Conservation (phyloP, 53 echinoderm and acorn worm species). For the Stichopus horrens region DNA sequence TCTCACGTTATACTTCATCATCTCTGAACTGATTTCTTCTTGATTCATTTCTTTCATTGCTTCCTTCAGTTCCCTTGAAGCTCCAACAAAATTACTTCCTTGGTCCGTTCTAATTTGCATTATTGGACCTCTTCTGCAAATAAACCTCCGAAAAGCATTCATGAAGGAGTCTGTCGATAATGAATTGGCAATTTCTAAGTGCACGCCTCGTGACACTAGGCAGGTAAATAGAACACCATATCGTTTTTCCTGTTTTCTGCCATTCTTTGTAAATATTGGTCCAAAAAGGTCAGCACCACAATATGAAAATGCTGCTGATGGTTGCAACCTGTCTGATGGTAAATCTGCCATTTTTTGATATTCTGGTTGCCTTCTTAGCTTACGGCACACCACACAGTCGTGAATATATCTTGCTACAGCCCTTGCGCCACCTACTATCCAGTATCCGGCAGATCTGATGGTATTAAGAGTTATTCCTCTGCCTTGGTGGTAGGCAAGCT, state of each 20-base stretch:
- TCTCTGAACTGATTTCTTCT: slow-evolving; percentile 22
- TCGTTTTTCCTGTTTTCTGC: slow-evolving; percentile 41
- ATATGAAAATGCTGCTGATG: slow-evolving; percentile 16
- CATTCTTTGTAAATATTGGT: slow-evolving; percentile 38
- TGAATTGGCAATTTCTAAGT: slow-evolving; percentile 51
- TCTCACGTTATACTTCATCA: not conserved
- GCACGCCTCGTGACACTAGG: slow-evolving; percentile 51
- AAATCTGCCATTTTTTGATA: slow-evolving; percentile 41
- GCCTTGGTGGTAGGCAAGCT: slow-evolving; percentile 33
- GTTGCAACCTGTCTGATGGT: slow-evolving; percentile 19
- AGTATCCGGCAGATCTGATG: slow-evolving; percentile 39
- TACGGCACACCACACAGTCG: slow-evolving; percentile 37
- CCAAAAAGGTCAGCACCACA: slow-evolving; percentile 48
- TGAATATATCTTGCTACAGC: slow-evolving; percentile 46
- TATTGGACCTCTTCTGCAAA: slow-evolving; percentile 52
- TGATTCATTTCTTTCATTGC: slow-evolving; percentile 52
- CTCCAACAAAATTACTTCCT: slow-evolving; percentile 59
- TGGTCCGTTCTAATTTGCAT: slow-evolving; percentile 44
- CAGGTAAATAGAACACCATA: slow-evolving; percentile 59
- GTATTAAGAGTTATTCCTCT: slow-evolving; percentile 53
- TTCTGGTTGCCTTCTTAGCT: slow-evolving; percentile 29
- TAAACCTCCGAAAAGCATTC: slow-evolving; percentile 53
- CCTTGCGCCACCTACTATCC: slow-evolving; percentile 35
- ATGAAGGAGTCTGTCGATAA: slow-evolving; percentile 52
- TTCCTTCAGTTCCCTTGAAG: slow-evolving; percentile 46